Evolutionary conservation across 2,888 invertebrate genomes (phyloP), one percentile per base, ranked within the genome.

Genomic region (Cyclophora punctaria): DNA sequence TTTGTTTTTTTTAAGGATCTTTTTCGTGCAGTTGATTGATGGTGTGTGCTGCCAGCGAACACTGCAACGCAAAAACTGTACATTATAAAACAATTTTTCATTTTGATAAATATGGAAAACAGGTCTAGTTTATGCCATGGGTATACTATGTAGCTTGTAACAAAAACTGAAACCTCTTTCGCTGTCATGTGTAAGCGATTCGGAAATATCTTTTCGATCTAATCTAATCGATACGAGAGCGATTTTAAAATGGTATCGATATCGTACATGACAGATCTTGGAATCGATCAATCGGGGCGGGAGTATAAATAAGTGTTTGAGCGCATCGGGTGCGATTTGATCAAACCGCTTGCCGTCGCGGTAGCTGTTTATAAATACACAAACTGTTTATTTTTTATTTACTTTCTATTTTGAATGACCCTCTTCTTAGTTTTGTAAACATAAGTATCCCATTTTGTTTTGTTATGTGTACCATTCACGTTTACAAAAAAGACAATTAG

Each of bases 11-110:
- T 57, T 68, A 71, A 62, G 63, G 58, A 64, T 72, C 67, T 68
- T 70, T 70, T 69, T 71, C 67, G 62, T 44, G 62, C 50, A 41
- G 54, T 51, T 58, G 56, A 56, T 56, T 55, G 53, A 56, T 60
- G 55, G 41, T 44, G 52, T 44, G 54, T 53, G 52, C 52, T 42
- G 51, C 52, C 53, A 50, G 67, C 64, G 69, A 70, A 67, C 73
- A 66, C 62, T 64, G 65, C 66, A 67, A 69, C 63, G 70, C 75
- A 78, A 77, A 80, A 69, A 63, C 58, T 56, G 57, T 69, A 72
- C 72, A 78, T 81, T 78, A 80, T 78, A 80, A 71, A 78, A 62
- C 77, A 69, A 79, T 82, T 77, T 81, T 79, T 82, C 79, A 81
- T 67, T 69, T 72, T 75, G 75, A 76, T 74, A 70, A 71, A 77